These are phyloP conservation scores for Noctua fimbriata DNA, from an alignment of 2,888 invertebrate species.

Conservation along the genomic window DNA sequence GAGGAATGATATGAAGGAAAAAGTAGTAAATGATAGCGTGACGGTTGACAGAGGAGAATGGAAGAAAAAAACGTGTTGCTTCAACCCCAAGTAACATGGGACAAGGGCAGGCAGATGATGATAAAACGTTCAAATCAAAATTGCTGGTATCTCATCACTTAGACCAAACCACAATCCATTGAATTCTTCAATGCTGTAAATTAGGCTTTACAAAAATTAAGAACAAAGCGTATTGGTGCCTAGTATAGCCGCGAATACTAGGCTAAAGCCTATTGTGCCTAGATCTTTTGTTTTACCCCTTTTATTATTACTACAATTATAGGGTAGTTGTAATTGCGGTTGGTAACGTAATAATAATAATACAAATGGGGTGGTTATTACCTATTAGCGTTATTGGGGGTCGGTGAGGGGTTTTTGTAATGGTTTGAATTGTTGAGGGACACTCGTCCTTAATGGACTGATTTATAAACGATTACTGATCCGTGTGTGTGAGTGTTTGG, in stretches of 20 bases:
- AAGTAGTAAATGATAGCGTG: too few species aligned
- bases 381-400: neutral
- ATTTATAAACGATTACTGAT: conserved; percentile 16
- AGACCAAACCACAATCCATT: conserved; percentile 46
- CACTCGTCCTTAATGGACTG: neutral
- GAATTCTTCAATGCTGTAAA: conserved; percentile 65
- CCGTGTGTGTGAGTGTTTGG: neutral
- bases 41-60: too few species aligned
- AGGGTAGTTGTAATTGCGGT: conserved; percentile 53
- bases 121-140: neutral
- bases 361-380: conserved; percentile 34
- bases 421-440: neutral
- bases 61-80: too few species aligned
- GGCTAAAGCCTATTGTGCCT: conserved; percentile 55
- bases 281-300: conserved; percentile 53
- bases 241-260: conserved; percentile 59
- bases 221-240: conserved; percentile 49
- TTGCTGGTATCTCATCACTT: conserved; percentile 19
- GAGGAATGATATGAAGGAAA: too few species aligned
- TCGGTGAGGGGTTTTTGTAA: neutral
- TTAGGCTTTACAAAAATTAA: conserved; percentile 52
- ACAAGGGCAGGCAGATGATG: too few species aligned
- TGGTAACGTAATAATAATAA: conserved; percentile 10
- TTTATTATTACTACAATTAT: conserved; percentile 31
- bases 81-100: too few species aligned